Conservation (phyloP, 2,888 invertebrate genomes). For the Lomographa bimaculata region DNA sequence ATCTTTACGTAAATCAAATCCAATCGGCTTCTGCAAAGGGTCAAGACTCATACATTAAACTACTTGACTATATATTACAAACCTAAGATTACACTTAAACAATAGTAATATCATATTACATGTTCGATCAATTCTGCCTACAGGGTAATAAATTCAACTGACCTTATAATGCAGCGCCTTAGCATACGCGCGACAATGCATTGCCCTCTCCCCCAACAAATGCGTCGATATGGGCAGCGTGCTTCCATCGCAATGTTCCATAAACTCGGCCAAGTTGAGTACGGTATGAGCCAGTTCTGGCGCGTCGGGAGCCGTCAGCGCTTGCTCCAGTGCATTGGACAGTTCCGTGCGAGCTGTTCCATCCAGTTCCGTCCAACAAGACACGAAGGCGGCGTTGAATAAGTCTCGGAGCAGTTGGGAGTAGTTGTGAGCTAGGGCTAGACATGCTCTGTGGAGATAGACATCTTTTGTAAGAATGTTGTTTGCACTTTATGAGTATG, state of each 20-base stretch:
- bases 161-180: constrained; percentile 86
- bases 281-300: constrained; percentile 98
- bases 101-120: too few relatives aligned
- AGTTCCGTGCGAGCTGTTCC: constrained; percentile 92
- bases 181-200: constrained; percentile 93
- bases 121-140: too few relatives aligned
- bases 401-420: constrained; percentile 97
- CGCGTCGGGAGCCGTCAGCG: constrained; percentile 95
- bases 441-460: constrained; percentile 91
- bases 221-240: constrained; percentile 95
- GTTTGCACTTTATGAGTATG: too few relatives aligned
- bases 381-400: constrained; percentile 99
- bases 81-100: too few relatives aligned
- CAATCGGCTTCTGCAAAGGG: too few relatives aligned
- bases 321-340: constrained; percentile 93
- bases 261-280: constrained; percentile 98
- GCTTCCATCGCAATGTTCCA: constrained; percentile 99
- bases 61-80: too few relatives aligned
- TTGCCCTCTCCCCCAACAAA: constrained; percentile 95
- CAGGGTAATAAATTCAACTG: constrained; percentile 10
- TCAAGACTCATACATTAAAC: too few relatives aligned
- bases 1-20: too few relatives aligned
- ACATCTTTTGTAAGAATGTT: too few relatives aligned
- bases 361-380: constrained; percentile 98
- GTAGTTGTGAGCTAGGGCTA: constrained; percentile 96